phyloP scores from a whole-genome alignment of 2,113 vertebrate genomes.

The Hystrix cristata region DNA sequence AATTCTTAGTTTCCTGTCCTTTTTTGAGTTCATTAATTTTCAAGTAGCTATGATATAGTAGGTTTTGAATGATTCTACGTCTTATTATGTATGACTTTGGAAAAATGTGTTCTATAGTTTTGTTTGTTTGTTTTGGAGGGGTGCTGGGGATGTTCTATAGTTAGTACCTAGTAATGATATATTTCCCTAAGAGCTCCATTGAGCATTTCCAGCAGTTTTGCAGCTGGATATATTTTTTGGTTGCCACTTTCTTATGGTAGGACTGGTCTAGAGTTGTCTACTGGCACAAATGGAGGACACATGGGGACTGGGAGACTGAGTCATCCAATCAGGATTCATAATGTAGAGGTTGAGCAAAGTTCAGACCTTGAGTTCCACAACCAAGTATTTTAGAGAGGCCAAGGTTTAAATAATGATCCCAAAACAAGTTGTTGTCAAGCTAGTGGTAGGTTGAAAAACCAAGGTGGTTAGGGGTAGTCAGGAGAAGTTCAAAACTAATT shows the following conservation, averaged over 20 bases:
- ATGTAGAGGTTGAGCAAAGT: not conserved
- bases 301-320: not conserved
- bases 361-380: not conserved
- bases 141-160: not conserved
- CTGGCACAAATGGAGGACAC: not conserved
- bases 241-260: not conserved
- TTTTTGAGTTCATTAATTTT: constrained; percentile 25
- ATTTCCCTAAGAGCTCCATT: not conserved
- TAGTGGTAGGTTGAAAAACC: not conserved
- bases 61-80: constrained; percentile 5
- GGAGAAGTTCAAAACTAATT: not conserved
- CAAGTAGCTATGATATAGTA: not conserved
- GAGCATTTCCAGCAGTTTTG: not conserved
- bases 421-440: not conserved
- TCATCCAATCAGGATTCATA: not conserved
- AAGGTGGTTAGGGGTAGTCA: not conserved
- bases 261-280: not conserved
- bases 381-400: not conserved
- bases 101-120: not conserved
- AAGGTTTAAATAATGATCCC: not conserved
- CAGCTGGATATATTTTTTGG: not conserved
- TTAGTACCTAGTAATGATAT: not conserved
- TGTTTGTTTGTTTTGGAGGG: too few relatives aligned
- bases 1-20: not conserved
- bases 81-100: not conserved